These are phyloP conservation scores for Xiphorhynchus erythropygius DNA, from an alignment of 2,797 vertebrate genomes.

Conservation along the genomic window DNA sequence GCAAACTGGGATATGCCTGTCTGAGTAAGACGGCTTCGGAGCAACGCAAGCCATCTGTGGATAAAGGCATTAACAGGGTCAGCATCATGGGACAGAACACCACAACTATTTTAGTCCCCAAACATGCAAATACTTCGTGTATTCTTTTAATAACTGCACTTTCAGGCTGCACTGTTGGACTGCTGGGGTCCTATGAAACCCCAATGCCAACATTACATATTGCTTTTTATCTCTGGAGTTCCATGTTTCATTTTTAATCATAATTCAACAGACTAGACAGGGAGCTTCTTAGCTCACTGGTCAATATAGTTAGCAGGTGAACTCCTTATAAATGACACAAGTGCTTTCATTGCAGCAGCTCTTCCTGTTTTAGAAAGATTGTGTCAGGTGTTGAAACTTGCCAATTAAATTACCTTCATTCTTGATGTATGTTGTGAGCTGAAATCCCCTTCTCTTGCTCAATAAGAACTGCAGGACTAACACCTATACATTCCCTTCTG, in stretches of 20 bases:
- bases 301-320: constrained; percentile 8
- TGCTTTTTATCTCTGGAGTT: neutral
- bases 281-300: neutral
- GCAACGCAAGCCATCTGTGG: neutral
- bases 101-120: neutral
- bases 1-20: rapidly evolving
- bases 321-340: neutral
- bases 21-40: neutral
- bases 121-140: neutral
- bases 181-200: neutral
- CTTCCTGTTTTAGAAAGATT: constrained; percentile 1
- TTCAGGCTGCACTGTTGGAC: neutral
- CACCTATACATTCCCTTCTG: neutral
- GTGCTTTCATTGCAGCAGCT: neutral
- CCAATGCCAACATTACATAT: neutral
- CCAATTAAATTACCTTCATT: constrained; percentile 52
- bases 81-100: neutral
- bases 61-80: neutral
- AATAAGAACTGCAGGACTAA: neutral
- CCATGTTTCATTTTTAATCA: constrained; percentile 28
- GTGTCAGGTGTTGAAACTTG: neutral
- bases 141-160: neutral
- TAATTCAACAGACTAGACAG: neutral
- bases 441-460: neutral
- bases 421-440: neutral